Base-by-base conservation (phyloP, 2,797 vertebrate species). In the Microctenopoma stevenorrisi region DNA sequence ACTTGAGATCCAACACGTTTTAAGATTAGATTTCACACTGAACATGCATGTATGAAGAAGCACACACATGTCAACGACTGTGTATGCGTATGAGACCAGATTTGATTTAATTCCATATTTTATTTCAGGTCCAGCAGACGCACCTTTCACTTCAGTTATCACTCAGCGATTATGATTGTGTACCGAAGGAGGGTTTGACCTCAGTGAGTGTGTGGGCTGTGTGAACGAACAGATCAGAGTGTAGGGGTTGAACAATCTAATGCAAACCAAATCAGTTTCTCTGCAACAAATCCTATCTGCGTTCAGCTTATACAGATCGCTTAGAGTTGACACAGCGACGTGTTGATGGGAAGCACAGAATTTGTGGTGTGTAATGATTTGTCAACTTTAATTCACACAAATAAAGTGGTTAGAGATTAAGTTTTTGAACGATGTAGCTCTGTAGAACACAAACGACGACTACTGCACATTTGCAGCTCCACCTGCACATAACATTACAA, bases 131-230 rank as follows among this genome's bases (percentile, higher is more conserved):
- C 22, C 33, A 64, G 14, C 55, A 26, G 64, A 79, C 76, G 72
- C 74, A 37, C 67, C 84, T 79, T 55, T 47, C 33, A 73, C 69
- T 30, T 42, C 42, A 61, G 54, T 64, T 72, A 74, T 81, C 67
- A 43, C 48, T 33, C 55, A 12, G 51, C 44, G 79, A 79, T 72
- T 75, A 62, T 12, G 56, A 64, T 52, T 16, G 66, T 85, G 68
- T 80, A 54, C 59, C 26, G 38, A 85, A 76, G 87, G 82, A 66
- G 76, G 28, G 64, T 67, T 51, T 44, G n/a, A 59, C 18, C 40
- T 37, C 48, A 52, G 15, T n/a, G 7, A 18, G 44, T 60, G 44
- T 63, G 74, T 68, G 65, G n/a, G 16, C 15, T 46, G 44, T 46
- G 44, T 49, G 51, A 68, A 53, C 40, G 52, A 57, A n/a, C 54